These are phyloP conservation scores for Heterochromis multidens DNA, from an alignment of 2,113 vertebrate genomes.

Conservation along the genomic window DNA sequence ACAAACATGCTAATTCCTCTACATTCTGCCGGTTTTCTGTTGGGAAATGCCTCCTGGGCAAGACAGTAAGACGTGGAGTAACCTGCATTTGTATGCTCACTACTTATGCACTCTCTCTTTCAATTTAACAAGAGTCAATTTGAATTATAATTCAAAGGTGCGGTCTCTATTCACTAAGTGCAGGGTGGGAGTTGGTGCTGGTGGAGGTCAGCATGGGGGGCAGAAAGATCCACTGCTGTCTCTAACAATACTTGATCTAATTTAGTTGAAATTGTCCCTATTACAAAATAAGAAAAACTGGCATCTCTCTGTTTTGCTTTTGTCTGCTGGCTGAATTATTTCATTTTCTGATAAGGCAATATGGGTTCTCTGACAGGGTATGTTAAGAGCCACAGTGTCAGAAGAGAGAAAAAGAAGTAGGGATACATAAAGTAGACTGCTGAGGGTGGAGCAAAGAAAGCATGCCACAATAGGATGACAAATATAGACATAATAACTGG, in stretches of 20 bases:
- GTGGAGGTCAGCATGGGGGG: not conserved
- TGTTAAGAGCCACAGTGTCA: not conserved
- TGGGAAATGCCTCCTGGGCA: conserved; percentile 8
- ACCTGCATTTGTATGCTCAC: conserved; percentile 36
- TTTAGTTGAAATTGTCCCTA: conserved; percentile 16
- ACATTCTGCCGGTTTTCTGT: not conserved
- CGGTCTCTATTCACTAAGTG: conserved; percentile 29
- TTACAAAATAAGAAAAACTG: not conserved
- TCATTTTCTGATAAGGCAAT: not conserved
- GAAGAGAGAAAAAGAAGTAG: not conserved
- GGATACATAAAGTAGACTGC: not conserved
- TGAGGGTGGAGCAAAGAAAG: not conserved
- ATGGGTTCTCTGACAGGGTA: not conserved
- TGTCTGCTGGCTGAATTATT: not conserved
- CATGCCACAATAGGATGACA: not conserved
- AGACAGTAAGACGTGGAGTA: conserved; percentile 46
- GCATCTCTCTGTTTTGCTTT: conserved; percentile 1
- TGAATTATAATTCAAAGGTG: conserved; percentile 37
- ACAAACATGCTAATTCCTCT: conserved; percentile 17
- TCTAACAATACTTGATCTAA: conserved; percentile 31
- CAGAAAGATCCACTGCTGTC: not conserved
- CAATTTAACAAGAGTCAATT: conserved; percentile 59
- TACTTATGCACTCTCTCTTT: not conserved
- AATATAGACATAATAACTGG: not conserved
- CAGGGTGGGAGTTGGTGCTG: not conserved